Percentiles rank a stretch among this genome's conserved stretches.
Conservation (phyloP, 2,797 vertebrate genomes). For the Lateolabrax maculatus region DNA sequence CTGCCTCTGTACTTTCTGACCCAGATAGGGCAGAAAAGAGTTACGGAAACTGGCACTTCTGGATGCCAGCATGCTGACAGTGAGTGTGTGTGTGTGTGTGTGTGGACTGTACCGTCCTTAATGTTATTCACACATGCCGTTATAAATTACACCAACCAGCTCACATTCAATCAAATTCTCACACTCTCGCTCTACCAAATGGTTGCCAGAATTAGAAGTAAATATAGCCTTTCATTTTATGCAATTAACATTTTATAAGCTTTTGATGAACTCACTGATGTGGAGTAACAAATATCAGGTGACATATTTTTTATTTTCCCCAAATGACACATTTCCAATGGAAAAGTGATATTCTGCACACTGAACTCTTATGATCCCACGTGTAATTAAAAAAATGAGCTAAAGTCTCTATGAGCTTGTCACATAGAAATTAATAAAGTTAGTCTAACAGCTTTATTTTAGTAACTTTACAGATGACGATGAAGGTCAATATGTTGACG, state of each 20-base stretch:
- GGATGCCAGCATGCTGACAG: neutral
- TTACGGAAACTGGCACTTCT: conserved; percentile 6
- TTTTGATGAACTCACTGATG: conserved; percentile 22
- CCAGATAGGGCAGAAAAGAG: neutral
- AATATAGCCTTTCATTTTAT: conserved; percentile 13
- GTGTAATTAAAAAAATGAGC: conserved; percentile 21
- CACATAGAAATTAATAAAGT: neutral
- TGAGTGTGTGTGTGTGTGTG: neutral
- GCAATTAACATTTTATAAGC: conserved; percentile 22
- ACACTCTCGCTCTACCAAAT: neutral
- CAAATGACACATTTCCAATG: conserved; percentile 30
- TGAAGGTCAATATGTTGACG: neutral
- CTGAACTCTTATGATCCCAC: conserved; percentile 15
- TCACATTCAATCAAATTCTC: neutral
- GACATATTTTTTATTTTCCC: neutral
- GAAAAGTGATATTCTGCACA: conserved; percentile 24
- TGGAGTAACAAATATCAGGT: conserved; percentile 12
- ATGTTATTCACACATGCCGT: neutral
- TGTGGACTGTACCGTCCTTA: neutral
- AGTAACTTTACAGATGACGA: neutral
- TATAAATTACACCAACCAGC: neutral
- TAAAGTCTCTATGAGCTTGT: neutral
- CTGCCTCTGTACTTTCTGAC: conserved; percentile 25
- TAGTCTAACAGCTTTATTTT: neutral
- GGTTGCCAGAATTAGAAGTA: neutral